Evolutionary conservation across 2,888 invertebrate genomes (phyloP), one percentile per base, ranked within the genome.

Genomic region (Zelleria hepariella): DNA sequence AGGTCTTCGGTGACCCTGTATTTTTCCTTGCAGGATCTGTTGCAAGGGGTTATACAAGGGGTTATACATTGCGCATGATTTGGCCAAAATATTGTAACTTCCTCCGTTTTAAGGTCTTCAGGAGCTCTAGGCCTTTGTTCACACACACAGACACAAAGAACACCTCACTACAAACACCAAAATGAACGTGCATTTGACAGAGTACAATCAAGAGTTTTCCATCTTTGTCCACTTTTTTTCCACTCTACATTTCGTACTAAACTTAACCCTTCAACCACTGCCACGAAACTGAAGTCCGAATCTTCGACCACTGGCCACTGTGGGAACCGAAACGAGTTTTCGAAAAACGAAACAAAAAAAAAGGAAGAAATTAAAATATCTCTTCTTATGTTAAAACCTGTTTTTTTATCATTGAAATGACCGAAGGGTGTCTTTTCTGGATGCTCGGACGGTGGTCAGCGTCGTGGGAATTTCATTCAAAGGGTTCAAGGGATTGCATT

Each of bases 311-410:
- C 23, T 70, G 73, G 70, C 74, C 77, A 73, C 60, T 72, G 66
- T 80, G 79, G 63, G 78, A 81, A 77, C 27, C 0, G 10, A 60
- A 77, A 77, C 78, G 60, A 68, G 76, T 78, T 76, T 66, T 64
- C 60, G 15, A 24, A 10, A 53, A 42, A n/a, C n/a, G n/a, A n/a
- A 10, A 42, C 32, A 42, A 42, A 15, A 42, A 15, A 15, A 42
- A 54, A 54, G 25, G 57, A 67, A 68, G 65, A 67, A 67, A 64
- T 52, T 61, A 60, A 57, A 51, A 42, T 27, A 10, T 27, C 27
- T 18, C 7, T 49, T 18, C 49, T 49, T 49, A 49, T 49, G 49
- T 7, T 49, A 51, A 57, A 58, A 58, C 60, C 18, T 24, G 60
- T 57, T 49, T 42, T n/a, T 60, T 60, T 52, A 48, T 26, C 47